Percentiles rank a stretch among this genome's conserved stretches.
phyloP scores from a whole-genome alignment of 2,113 vertebrate species.

The Phainopepla nitens region DNA sequence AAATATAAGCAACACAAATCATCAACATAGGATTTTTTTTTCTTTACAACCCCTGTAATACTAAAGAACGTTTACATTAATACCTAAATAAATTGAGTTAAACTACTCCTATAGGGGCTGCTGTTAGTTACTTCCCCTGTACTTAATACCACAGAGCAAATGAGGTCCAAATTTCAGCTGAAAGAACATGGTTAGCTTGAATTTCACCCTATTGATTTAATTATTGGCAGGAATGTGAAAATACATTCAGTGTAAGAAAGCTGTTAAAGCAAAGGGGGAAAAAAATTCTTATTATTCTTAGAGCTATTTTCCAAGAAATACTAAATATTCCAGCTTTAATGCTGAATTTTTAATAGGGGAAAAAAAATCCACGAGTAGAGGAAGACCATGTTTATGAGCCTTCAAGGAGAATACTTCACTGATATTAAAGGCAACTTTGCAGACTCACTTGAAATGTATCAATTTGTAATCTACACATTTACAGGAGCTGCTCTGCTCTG shows the following conservation, averaged over 20 bases:
- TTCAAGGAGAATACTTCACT: not conserved
- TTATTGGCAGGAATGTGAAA: constrained; percentile 21
- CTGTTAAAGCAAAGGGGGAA: not conserved
- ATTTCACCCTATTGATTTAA: constrained; percentile 28
- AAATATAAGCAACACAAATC: not conserved
- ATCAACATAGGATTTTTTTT: not conserved
- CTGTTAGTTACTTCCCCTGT: constrained; percentile 5
- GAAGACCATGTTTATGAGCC: not conserved
- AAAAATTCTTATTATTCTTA: not conserved
- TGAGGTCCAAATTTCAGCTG: not conserved
- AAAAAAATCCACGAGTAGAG: not conserved
- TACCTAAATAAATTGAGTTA: not conserved
- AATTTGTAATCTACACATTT: constrained; percentile 1
- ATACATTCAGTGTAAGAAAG: constrained; percentile 26
- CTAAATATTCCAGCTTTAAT: not conserved
- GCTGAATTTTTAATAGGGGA: not conserved
- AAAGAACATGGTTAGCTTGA: not conserved
- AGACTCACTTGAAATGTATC: not conserved
- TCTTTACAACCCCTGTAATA: not conserved
- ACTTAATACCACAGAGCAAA: not conserved
- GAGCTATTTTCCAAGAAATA: not conserved
- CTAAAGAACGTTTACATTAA: not conserved
- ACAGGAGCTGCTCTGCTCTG: constrained; percentile 28
- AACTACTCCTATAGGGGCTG: not conserved
- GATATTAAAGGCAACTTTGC: constrained; percentile 11